Percentiles rank a stretch among this genome's conserved stretches.
phyloP scores from a whole-genome alignment of 2,113 vertebrate species.

The Antigone vipio region DNA sequence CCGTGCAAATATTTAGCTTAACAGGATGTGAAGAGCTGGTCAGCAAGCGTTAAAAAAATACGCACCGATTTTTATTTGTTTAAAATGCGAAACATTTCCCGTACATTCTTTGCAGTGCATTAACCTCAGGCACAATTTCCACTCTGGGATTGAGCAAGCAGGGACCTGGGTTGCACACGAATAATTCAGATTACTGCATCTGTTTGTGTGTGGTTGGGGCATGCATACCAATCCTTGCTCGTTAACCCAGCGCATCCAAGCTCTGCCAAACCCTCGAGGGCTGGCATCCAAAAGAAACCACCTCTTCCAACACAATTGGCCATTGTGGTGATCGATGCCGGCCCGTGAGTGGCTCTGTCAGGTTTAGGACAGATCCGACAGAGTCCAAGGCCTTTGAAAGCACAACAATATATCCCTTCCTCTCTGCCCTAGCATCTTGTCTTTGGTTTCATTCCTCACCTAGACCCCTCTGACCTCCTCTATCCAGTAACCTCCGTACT shows the following conservation, averaged over 20 bases:
- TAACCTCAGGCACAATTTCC: conserved; percentile 51
- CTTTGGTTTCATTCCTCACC: neutral
- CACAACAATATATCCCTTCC: neutral
- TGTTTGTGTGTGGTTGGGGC: neutral
- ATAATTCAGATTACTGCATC: conserved; percentile 14
- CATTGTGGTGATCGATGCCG: neutral
- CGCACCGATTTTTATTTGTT: conserved; percentile 60
- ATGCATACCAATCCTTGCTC: neutral
- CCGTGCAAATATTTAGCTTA: conserved; percentile 72
- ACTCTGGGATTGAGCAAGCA: conserved; percentile 35
- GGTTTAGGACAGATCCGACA: neutral
- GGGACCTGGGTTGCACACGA: conserved; percentile 23
- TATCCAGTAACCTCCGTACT: neutral
- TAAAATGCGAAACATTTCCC: conserved; percentile 67
- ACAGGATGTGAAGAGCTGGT: conserved; percentile 68
- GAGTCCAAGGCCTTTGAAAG: neutral
- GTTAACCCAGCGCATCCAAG: neutral
- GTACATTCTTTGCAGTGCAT: conserved; percentile 63
- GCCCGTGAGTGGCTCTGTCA: neutral
- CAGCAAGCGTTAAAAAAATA: conserved; percentile 67
- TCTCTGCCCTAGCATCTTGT: neutral
- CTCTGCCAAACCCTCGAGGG: neutral
- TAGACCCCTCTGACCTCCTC: neutral
- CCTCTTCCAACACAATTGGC: neutral
- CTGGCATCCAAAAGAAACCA: neutral